A percentile compares a stretch with the other conserved stretches of the same genome.
Conservation (phyloP, 37 sponge, comb jelly and placozoan genomes). For the Haliclona indistincta region DNA sequence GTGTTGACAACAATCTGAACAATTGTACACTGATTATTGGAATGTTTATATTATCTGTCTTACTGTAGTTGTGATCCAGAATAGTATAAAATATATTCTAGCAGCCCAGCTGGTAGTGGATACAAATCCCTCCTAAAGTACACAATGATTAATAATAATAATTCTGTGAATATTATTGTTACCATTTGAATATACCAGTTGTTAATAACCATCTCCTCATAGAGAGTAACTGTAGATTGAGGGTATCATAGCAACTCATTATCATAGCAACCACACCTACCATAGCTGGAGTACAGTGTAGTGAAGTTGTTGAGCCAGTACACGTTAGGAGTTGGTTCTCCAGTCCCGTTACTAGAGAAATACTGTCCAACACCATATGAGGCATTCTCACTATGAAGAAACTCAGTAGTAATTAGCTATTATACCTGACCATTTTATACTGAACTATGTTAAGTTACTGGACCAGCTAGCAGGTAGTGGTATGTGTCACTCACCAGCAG, state of each 20-base stretch:
- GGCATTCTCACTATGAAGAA: conserved; percentile 17
- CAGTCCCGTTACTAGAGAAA: conserved; percentile 19
- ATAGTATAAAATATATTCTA: conserved; percentile 62
- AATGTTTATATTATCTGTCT: neutral
- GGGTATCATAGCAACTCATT: neutral
- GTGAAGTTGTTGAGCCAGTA: conserved; percentile 79
- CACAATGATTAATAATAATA: too few species aligned
- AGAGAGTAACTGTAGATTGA: conserved; percentile 64
- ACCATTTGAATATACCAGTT: conserved; percentile 92
- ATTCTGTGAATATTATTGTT: too few species aligned
- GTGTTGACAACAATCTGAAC: conserved; percentile 60
- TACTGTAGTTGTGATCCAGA: conserved; percentile 48
- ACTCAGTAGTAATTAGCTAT: neutral
- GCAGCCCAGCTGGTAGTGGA: conserved; percentile 22
- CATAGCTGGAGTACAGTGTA: conserved; percentile 67
- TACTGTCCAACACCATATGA: conserved; percentile 32
- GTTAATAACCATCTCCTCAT: conserved; percentile 84
- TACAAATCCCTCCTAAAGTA: conserved; percentile 63
- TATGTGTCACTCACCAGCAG: too few species aligned
- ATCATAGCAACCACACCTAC: conserved; percentile 25
- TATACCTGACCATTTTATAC: too few species aligned
- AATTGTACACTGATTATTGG: neutral
- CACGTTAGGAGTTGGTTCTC: neutral
- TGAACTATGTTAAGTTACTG: too few species aligned
- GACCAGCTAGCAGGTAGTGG: neutral